phyloP scores from a whole-genome alignment of 2,888 invertebrate genomes.

The Dendrolimus pini region DNA sequence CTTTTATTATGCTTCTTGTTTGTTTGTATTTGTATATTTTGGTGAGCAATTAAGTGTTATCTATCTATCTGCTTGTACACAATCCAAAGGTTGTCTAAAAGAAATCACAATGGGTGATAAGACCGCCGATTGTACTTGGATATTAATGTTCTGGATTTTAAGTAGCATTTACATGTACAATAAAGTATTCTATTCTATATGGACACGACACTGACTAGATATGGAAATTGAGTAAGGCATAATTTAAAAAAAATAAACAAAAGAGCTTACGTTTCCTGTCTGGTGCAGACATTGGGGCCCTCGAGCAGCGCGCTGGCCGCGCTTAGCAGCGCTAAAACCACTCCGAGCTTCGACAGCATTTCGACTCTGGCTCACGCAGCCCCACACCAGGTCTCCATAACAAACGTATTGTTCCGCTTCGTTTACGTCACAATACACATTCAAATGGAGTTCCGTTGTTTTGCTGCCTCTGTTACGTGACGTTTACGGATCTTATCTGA shows the following conservation, averaged over 20 bases:
- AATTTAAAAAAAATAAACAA: neutral
- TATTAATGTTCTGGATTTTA: too few relatives aligned
- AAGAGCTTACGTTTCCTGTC: slow-evolving; percentile 82
- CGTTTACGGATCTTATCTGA: slow-evolving; percentile 12
- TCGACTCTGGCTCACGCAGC: slow-evolving; percentile 37
- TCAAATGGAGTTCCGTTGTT: slow-evolving; percentile 25
- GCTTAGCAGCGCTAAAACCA: slow-evolving; percentile 35
- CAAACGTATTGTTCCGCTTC: slow-evolving; percentile 48
- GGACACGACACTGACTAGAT: too few relatives aligned
- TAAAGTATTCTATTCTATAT: too few relatives aligned
- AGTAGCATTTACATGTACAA: too few relatives aligned
- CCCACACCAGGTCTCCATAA: slow-evolving; percentile 49
- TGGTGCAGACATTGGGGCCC: slow-evolving; percentile 88
- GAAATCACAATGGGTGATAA: too few relatives aligned
- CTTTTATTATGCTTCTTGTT: too few relatives aligned
- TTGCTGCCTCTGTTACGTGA: slow-evolving; percentile 13
- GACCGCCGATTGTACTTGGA: too few relatives aligned
- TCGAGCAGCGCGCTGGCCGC: slow-evolving; percentile 60
- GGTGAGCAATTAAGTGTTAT: too few relatives aligned
- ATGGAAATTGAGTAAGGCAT: too few relatives aligned
- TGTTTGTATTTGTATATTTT: too few relatives aligned
- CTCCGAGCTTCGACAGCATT: slow-evolving; percentile 47
- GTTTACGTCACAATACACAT: slow-evolving; percentile 40
- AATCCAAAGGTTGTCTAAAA: too few relatives aligned
- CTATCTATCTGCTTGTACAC: too few relatives aligned